A percentile compares a stretch with the other conserved stretches of the same genome.
Evolutionary conservation across 2,113 vertebrate genomes (phyloP).

Genomic region (Corythaixoides concolor): DNA sequence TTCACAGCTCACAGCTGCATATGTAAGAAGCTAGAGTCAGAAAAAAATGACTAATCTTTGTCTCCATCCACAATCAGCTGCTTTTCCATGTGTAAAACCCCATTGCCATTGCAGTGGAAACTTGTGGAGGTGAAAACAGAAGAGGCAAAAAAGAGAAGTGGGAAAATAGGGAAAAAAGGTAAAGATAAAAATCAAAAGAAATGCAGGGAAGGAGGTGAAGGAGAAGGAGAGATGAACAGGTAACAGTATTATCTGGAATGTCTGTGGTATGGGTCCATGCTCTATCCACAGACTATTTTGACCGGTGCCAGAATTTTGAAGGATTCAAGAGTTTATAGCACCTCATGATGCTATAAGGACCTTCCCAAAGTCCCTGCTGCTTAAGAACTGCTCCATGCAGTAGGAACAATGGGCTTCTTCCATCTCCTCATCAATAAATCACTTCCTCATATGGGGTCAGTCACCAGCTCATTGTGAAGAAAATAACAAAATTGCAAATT

Average conservation of each 20-base stretch:
- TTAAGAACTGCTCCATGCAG: not conserved
- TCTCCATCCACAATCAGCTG: not conserved
- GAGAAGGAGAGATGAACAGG: not conserved
- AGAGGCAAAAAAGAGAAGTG: not conserved
- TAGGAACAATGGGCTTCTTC: not conserved
- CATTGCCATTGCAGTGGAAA: not conserved
- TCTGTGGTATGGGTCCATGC: not conserved
- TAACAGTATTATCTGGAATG: not conserved
- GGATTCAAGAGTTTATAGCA: not conserved
- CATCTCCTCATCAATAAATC: not conserved
- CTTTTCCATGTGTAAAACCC: not conserved
- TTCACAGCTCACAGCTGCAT: not conserved
- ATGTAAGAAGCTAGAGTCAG: not conserved
- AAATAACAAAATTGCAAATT: not conserved
- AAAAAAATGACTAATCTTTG: constrained; percentile 7
- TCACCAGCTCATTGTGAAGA: not conserved
- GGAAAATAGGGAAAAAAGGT: not conserved
- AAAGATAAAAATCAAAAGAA: not conserved
- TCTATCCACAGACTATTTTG: not conserved
- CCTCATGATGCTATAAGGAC: not conserved
- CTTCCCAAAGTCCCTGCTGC: not conserved
- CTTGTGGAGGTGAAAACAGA: not conserved
- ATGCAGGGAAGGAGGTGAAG: not conserved
- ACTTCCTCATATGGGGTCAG: not conserved
- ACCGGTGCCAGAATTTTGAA: not conserved